Base-by-base conservation (phyloP, 1,140 invertebrate genomes). In the Ceratina calcarata region DNA sequence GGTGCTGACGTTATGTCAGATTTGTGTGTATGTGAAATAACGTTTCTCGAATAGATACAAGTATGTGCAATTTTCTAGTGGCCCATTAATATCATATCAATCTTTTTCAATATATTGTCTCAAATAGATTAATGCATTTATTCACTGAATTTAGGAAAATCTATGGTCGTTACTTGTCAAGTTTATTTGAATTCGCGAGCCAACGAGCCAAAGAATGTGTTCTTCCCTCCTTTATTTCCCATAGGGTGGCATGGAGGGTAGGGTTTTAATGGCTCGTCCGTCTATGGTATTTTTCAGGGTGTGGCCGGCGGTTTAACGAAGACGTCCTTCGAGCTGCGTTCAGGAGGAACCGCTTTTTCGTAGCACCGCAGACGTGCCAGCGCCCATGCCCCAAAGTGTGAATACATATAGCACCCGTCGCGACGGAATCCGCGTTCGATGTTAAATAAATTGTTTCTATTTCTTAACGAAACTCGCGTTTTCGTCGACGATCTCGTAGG, bases 281-380 rank as follows among this genome's bases (percentile, higher is more conserved):
- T 53, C 57, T 84, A 37, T 58, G 1, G 45, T 62, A 37, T 80
- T 86, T 94, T 94, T 3, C 94, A 95, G 94, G 89, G 94, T 94
- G 77, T 95, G 94, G 94, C 94, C 94, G 88, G 93, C 94, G 84
- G 94, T 95, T 92, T 94, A 95, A 94, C 93, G 88, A 91, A 91
- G 86, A 90, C 37, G 77, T 86, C 80, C 80, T 70, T 82, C 81
- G 83, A 83, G 71, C 88, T 73, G 84, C 88, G 68, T 86, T 72
- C 72, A 85, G 72, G 80, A 80, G 76, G 84, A 86, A 70, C 49
- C 72, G 57, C 13, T 69, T 72, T 68, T 80, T 75, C 85, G 75
- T 80, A 67, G 64, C 64, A 15, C 67, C 68, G 77, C 68, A 60
- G 68, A 81, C 74, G 78, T 66, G 70, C 71, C 85, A 81, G 60